Percentiles rank a stretch among this genome's conserved stretches.
phyloP scores from a whole-genome alignment of 2,797 vertebrate species.

The Apogon talboti region DNA sequence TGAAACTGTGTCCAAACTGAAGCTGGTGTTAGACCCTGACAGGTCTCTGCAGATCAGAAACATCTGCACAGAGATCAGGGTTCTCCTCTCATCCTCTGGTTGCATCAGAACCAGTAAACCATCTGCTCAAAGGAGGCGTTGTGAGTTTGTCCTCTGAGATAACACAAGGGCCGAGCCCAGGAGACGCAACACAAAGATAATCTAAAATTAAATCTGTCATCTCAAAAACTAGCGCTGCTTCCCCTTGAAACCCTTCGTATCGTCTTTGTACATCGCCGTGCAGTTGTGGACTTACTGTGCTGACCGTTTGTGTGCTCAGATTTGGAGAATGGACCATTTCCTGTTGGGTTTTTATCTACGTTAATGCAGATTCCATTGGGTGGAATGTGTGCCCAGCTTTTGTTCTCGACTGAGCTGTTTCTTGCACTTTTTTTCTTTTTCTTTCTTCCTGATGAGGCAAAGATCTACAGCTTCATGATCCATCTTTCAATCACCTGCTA shows the following conservation, averaged over 20 bases:
- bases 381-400: too few relatives aligned
- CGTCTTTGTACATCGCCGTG: too few relatives aligned
- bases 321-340: too few relatives aligned
- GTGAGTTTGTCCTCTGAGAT: constrained; percentile 43
- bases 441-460: too few relatives aligned
- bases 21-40: constrained; percentile 31
- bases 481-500: too few relatives aligned
- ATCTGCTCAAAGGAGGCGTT: constrained; percentile 65
- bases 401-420: too few relatives aligned
- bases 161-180: constrained; percentile 4
- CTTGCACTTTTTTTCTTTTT: too few relatives aligned
- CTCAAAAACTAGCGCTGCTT: not conserved
- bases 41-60: constrained; percentile 34
- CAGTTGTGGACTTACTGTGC: too few relatives aligned
- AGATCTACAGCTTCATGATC: too few relatives aligned
- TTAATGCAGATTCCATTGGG: too few relatives aligned
- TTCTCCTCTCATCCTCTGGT: not conserved
- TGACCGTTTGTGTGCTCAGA: too few relatives aligned
- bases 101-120: constrained; percentile 43
- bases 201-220: constrained; percentile 14
- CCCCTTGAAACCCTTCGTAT: not conserved
- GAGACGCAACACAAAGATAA: constrained; percentile 18
- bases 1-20: constrained; percentile 11
- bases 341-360: too few relatives aligned
- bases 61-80: constrained; percentile 61